Percentiles rank a stretch among this genome's conserved stretches.
These are phyloP conservation scores for Xestia rhomboidea DNA, from an alignment of 2,888 invertebrate genomes.

Conservation along the genomic window DNA sequence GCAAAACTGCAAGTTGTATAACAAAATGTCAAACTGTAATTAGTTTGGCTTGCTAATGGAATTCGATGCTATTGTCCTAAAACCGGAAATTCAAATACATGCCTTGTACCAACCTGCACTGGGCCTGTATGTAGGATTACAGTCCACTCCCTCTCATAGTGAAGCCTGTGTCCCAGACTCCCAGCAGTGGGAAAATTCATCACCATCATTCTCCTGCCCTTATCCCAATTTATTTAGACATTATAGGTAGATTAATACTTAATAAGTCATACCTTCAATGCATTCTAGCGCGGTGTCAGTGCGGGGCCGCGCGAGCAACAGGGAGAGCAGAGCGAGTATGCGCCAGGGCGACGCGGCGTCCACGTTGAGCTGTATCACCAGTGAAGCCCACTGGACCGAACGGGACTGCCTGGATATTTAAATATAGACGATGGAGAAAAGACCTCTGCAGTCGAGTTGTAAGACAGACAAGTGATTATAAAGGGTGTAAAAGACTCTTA, in stretches of 20 bases:
- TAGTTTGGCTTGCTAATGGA: not conserved
- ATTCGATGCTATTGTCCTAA: not conserved
- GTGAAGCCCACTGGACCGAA: constrained; percentile 84
- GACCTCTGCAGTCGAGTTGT: not conserved
- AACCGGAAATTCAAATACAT: not conserved
- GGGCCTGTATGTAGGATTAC: not conserved
- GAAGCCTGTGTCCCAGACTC: not conserved
- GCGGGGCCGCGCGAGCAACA: constrained; percentile 75
- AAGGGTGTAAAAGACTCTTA: too few species aligned
- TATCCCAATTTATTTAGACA: not conserved
- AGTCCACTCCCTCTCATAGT: not conserved
- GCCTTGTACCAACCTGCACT: not conserved
- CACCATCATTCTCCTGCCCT: not conserved
- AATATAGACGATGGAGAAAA: not conserved
- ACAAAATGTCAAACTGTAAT: not conserved
- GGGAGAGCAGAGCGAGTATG: constrained; percentile 77
- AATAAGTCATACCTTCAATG: constrained; percentile 78
- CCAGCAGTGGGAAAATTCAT: not conserved
- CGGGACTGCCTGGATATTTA: constrained; percentile 75
- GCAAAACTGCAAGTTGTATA: too few species aligned
- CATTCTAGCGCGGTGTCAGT: constrained; percentile 82
- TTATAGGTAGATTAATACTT: not conserved
- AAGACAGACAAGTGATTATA: too few species aligned
- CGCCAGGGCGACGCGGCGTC: constrained; percentile 74
- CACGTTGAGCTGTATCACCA: constrained; percentile 72